These are phyloP conservation scores for Lepus timidus DNA, from an alignment of 2,113 vertebrate species.

Conservation along the genomic window DNA sequence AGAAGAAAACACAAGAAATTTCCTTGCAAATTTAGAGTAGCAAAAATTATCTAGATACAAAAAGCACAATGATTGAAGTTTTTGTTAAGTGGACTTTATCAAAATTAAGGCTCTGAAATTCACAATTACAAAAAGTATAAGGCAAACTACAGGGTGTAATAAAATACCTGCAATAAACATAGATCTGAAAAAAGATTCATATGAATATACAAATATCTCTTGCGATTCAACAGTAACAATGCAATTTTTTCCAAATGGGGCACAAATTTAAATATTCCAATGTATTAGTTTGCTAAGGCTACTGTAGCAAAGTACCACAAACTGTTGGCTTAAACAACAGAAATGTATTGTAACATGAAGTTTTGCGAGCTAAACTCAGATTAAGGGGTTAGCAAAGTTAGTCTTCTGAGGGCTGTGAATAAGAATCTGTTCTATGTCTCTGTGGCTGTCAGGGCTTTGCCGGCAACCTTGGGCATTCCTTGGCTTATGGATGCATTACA, in stretches of 20 bases:
- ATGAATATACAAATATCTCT: conserved; percentile 1
- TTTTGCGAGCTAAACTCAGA: neutral
- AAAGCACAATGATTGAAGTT: neutral
- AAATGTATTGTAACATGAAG: too few species aligned
- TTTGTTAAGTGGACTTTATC: neutral
- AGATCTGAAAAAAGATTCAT: neutral
- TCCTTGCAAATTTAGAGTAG: neutral
- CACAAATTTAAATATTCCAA: neutral
- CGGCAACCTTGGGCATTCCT: too few species aligned
- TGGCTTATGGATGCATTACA: too few species aligned
- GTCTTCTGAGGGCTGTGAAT: neutral
- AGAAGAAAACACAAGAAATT: neutral
- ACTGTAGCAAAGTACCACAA: too few species aligned
- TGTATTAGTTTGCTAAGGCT: too few species aligned
- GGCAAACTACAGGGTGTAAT: neutral
- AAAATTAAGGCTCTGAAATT: neutral
- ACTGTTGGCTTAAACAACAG: too few species aligned
- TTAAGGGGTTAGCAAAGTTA: neutral
- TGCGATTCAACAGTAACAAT: neutral
- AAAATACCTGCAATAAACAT: neutral
- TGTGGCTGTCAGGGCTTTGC: too few species aligned
- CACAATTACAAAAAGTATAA: neutral
- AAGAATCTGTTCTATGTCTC: too few species aligned
- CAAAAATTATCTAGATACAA: neutral
- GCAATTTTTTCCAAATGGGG: neutral